Evolutionary conservation across 2,888 invertebrate species (phyloP), one percentile per base, ranked within the genome.

Genomic region (Adelognathus sp.): DNA sequence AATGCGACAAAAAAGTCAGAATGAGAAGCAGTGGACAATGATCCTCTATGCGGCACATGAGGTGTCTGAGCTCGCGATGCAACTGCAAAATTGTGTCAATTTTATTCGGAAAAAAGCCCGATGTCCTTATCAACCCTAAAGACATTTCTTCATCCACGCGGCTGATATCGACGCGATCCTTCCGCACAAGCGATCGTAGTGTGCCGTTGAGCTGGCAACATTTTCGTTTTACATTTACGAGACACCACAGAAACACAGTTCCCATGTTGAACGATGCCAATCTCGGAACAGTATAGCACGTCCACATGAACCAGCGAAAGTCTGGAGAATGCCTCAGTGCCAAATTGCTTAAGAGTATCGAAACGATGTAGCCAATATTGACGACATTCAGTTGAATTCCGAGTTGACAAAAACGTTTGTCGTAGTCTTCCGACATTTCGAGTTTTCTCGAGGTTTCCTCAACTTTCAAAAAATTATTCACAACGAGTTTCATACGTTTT

Each of bases 181-280:
- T 52, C 2, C 6, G 0, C 73, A 56, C 24, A n/a, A 71, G 44
- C 18, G 14, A 52, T 27, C 36, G 50, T 0, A 75, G 36, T 61
- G 60, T 44, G 31, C 67, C 66, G 24, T 79, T 71, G 7, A 79
- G 66, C 18, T 54, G 78, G 50, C 41, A 58, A 29, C 60, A 70
- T 52, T 79, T 70, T 14, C 18, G 52, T 54, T 36, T 71, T 2
- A 67, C 31, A 2, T 71, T 5, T 1, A 36, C 9, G 24, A 75
- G 64, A 46, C 52, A 24, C 66, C 74, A 70, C 6, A 71, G 14
- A 27, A 79, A 79, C 0, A 70, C 9, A 3, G 31, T 31, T 4
- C 27, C 5, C 5, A 36, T 7, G 27, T 39, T 78, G 9, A 39
- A 33, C 1, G 78, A 52, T 14, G 31, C 24, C 27, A 74, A 7